Percentiles rank a stretch among this genome's conserved stretches.
Conservation (phyloP, 2,797 vertebrate species). For the Prunella strophiata region DNA sequence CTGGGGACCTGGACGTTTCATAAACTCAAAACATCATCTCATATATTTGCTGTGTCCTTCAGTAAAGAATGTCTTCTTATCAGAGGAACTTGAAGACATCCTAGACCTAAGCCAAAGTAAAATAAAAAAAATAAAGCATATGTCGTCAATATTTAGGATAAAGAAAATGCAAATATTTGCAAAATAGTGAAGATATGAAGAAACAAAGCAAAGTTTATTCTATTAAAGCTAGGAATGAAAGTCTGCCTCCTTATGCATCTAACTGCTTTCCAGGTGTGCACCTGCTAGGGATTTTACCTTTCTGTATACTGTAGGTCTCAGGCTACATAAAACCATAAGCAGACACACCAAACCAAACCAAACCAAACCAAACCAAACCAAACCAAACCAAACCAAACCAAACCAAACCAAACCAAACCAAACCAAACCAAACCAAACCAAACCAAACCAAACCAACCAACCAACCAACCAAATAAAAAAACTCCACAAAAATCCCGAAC, state of each 20-base stretch:
- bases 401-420: neutral
- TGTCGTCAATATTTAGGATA: neutral
- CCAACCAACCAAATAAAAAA: neutral
- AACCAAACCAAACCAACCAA: neutral
- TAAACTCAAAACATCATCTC: neutral
- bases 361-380: neutral
- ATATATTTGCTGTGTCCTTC: neutral
- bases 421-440: too few species aligned
- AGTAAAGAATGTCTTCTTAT: neutral
- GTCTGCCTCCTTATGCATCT: neutral
- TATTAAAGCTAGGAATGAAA: neutral
- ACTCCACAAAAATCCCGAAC: neutral
- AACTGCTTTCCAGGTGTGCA: neutral
- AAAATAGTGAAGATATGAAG: neutral
- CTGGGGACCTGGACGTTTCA: neutral
- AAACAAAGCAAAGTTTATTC: neutral
- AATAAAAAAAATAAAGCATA: neutral
- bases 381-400: too few species aligned
- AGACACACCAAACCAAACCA: neutral
- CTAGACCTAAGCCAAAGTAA: neutral
- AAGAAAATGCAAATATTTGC: neutral
- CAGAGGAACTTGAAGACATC: neutral
- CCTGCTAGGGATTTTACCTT: neutral
- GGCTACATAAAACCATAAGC: neutral
- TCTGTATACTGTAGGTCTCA: neutral